phyloP scores from a whole-genome alignment of 1,140 invertebrate genomes.

The Aphaenogaster rudis region DNA sequence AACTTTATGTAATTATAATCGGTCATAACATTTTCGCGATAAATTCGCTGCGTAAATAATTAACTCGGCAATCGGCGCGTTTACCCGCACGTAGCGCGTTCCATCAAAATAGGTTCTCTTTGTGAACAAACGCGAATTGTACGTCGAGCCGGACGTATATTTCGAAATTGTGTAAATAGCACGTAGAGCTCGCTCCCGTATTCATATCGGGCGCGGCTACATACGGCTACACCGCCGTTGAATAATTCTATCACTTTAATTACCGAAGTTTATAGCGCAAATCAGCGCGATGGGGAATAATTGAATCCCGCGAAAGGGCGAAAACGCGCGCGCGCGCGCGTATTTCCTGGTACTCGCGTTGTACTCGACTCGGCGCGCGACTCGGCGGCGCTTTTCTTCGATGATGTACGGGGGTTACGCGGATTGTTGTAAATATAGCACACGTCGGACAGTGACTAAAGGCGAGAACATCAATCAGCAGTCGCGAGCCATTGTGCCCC shows the following conservation, averaged over 20 bases:
- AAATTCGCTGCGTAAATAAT: slow-evolving; percentile 69
- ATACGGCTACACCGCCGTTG: slow-evolving; percentile 41
- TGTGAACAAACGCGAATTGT: slow-evolving; percentile 66
- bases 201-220: slow-evolving; percentile 56
- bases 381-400: slow-evolving; percentile 51
- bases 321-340: not conserved
- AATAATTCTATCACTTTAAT: slow-evolving; percentile 66
- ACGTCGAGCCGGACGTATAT: slow-evolving; percentile 26
- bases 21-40: slow-evolving; percentile 55
- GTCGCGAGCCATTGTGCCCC: slow-evolving; percentile 70
- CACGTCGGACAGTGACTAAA: slow-evolving; percentile 56
- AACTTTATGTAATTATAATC: slow-evolving; percentile 25
- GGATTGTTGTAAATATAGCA: slow-evolving; percentile 68
- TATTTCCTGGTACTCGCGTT: too few relatives aligned
- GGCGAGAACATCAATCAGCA: slow-evolving; percentile 68
- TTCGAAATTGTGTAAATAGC: slow-evolving; percentile 45
- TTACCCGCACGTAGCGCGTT: slow-evolving; percentile 48
- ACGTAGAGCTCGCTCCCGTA: slow-evolving; percentile 29
- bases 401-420: slow-evolving; percentile 53
- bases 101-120: slow-evolving; percentile 66
- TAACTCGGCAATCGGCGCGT: slow-evolving; percentile 68
- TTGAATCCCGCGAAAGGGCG: slow-evolving; percentile 18
- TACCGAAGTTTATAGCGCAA: slow-evolving; percentile 53
- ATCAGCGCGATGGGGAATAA: slow-evolving; percentile 47
- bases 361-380: not conserved